Base-by-base conservation (phyloP, 2,113 vertebrate genomes). In the Trematocara marginatum region DNA sequence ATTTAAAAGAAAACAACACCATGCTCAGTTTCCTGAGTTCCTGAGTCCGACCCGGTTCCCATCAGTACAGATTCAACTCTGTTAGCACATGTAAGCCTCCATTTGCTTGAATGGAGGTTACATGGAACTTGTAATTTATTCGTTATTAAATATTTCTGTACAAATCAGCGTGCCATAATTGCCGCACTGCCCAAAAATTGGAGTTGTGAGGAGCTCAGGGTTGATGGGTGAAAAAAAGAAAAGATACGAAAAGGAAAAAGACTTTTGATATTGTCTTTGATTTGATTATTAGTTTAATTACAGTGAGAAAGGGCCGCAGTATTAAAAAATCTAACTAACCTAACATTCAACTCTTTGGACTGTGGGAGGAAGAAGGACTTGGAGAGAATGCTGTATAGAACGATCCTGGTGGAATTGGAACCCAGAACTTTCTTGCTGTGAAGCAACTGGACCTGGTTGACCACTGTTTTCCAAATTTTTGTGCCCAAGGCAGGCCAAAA, bases 241-340 rank as follows among this genome's bases (percentile, higher is more conserved):
- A 69, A 23, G 16, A 4, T 4, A 40, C 2, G 0, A n/a, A 64
- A 64, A n/a, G 16, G 3, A 61, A 35, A 38, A 66, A 7, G 34
- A 66, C 34, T 2, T 42, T 23, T 40, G 3, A 23, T 23, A 23
- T 2, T 1, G 0, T 42, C 34, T 42, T 69, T 69, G n/a, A 42
- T 42, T 69, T 69, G 35, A 42, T 20, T 40, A 69, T 20, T 23
- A 2, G n/a, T 3, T 40, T 40, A 40, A 40, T n/a, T 66, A 66
- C n/a, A 40, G 61, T 7, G 34, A 66, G 34, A 38, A 64, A 35
- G 59, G 1, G 9, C 31, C 0, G 1, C 16, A n/a, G 0, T 35
- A 64, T 35, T n/a, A n/a, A 61, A 0, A 35, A 12, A 38, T 66
- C 34, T 3, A 66, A 66, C 11, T 40, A 23, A 66, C 61, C 59